Evolutionary conservation across 2,113 vertebrate genomes (phyloP).

Genomic region (Regulus satrapa): DNA sequence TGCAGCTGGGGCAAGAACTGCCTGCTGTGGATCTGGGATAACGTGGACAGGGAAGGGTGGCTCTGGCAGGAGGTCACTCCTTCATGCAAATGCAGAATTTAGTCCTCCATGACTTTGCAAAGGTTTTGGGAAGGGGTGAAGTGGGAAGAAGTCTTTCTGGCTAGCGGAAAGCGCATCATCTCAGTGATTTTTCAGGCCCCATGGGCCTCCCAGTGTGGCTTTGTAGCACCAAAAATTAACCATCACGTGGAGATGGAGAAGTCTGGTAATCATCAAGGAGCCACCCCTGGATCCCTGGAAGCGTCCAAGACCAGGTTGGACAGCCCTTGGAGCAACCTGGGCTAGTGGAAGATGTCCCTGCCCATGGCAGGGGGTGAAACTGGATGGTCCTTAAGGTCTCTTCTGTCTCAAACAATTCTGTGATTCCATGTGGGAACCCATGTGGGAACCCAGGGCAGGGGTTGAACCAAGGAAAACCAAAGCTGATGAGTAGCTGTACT

Average conservation of each 20-base stretch:
- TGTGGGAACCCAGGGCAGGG: neutral
- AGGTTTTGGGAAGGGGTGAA: neutral
- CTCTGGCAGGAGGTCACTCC: neutral
- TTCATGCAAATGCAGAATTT: neutral
- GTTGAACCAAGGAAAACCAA: neutral
- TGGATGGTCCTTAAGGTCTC: neutral
- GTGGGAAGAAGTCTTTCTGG: neutral
- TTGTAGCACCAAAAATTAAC: neutral
- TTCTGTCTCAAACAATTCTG: neutral
- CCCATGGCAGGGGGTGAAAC: fast-evolving
- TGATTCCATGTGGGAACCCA: neutral
- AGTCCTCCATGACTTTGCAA: fast-evolving
- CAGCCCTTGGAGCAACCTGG: fast-evolving
- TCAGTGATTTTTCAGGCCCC: neutral
- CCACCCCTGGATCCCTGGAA: neutral
- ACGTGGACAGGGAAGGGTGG: neutral
- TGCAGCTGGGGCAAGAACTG: neutral
- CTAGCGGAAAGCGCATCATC: fast-evolving
- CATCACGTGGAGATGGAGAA: fast-evolving
- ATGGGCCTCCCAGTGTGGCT: fast-evolving
- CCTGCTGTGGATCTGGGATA: neutral
- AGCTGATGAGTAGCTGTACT: neutral
- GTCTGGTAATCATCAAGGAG: neutral
- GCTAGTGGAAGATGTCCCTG: fast-evolving
- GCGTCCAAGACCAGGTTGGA: neutral